A percentile compares a stretch with the other conserved stretches of the same genome.
Conservation (phyloP, 2,888 invertebrate species). For the Lacanobia oleracea region DNA sequence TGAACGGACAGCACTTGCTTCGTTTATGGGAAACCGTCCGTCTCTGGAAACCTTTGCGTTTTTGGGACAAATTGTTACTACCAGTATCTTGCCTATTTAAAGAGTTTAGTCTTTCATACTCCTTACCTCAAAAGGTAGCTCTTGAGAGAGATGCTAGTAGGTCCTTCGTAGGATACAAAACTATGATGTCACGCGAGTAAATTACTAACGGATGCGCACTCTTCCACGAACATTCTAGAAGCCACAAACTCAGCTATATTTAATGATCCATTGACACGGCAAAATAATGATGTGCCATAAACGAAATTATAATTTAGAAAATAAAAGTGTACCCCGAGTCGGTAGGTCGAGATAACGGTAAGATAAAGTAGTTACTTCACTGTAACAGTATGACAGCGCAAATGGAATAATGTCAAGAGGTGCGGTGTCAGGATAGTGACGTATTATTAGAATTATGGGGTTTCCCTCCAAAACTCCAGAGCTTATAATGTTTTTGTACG, state of each 20-base stretch:
- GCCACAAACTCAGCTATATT: not conserved
- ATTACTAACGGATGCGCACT: not conserved
- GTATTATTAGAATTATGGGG: constrained; percentile 43
- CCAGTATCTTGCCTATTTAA: not conserved
- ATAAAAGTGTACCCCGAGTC: not conserved
- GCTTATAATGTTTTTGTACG: constrained; percentile 47
- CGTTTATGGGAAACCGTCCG: not conserved
- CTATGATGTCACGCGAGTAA: not conserved
- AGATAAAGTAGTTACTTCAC: constrained; percentile 22
- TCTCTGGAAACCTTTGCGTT: not conserved
- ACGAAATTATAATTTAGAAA: constrained; percentile 5
- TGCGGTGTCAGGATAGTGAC: constrained; percentile 23
- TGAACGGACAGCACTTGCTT: constrained; percentile 23
- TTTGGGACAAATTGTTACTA: not conserved
- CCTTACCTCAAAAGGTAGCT: not conserved
- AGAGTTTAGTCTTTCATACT: not conserved
- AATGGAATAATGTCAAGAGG: constrained; percentile 25
- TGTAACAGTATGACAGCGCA: constrained; percentile 22
- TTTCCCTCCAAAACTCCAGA: constrained; percentile 35
- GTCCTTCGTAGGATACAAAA: not conserved
- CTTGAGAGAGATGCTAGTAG: not conserved
- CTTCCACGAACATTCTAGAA: not conserved
- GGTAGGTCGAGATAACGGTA: constrained; percentile 30
- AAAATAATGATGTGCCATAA: not conserved
- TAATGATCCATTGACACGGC: not conserved